Percentiles rank a stretch among this genome's conserved stretches.
Evolutionary conservation across 2,113 vertebrate species (phyloP).

Genomic region (Naja naja): DNA sequence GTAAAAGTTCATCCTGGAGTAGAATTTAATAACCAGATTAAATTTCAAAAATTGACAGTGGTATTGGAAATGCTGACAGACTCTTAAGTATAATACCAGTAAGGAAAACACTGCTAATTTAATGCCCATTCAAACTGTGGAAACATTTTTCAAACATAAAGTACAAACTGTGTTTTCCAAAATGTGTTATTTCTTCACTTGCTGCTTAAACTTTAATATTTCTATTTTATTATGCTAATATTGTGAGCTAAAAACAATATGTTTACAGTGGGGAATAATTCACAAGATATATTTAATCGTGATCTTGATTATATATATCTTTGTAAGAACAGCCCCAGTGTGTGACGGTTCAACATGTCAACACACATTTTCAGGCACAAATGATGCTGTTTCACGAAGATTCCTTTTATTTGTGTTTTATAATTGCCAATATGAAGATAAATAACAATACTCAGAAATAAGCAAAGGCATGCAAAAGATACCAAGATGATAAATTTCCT

Average conservation of each 20-base stretch:
- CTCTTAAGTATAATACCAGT: conserved; percentile 53
- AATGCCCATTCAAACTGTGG: conserved; percentile 48
- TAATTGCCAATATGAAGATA: not conserved
- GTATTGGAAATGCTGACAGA: conserved; percentile 58
- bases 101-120: conserved; percentile 58
- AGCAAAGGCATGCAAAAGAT: not conserved
- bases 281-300: conserved; percentile 16
- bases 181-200: conserved; percentile 51
- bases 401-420: not conserved
- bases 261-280: conserved; percentile 35
- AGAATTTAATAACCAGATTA: conserved; percentile 37
- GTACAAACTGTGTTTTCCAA: conserved; percentile 49
- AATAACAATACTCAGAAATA: not conserved
- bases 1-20: conserved; percentile 48
- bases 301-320: not conserved
- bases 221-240: conserved; percentile 49
- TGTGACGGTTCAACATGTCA: not conserved
- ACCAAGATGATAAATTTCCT: not conserved
- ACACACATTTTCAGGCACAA: not conserved
- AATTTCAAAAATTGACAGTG: conserved; percentile 57
- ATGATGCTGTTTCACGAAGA: not conserved
- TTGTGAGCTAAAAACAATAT: not conserved
- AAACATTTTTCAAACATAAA: conserved; percentile 54
- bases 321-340: not conserved
- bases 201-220: conserved; percentile 52